Evolutionary conservation across 2,113 vertebrate genomes (phyloP), one percentile per base, ranked within the genome.

Genomic region (Lepisosteus osseus): DNA sequence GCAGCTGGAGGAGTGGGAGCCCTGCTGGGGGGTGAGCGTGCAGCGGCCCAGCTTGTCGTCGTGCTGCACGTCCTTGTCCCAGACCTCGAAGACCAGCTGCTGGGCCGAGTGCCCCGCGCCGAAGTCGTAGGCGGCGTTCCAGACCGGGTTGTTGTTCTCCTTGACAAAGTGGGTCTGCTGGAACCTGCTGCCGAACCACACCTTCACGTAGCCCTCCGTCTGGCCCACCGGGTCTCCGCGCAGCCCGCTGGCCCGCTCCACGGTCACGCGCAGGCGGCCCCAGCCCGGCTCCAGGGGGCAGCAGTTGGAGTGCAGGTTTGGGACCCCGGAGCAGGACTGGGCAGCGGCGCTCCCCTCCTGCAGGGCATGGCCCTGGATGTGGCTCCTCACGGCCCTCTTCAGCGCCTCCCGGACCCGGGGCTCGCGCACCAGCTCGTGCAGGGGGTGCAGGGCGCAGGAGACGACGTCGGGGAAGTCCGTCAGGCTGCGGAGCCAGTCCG

Each of bases 391-490:
- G 0, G 94, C 94, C 3, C 65, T 70, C 71, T 83, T 87, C 70
- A 96, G 83, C 2, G 89, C 79, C 61, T 89, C 84, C 7, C 82
- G 76, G 43, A 41, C 65, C 0, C 84, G 79, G 54, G 67, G 42
- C 0, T 44, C 65, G 0, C 74, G 47, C 44, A 96, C 68, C 3
- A 96, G 79, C 54, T 87, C 62, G 0, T 97, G 95, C 8, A 96
- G 85, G 0, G 95, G 77, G 0, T 87, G 81, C 67, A 96, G 84
- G 0, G 83, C 90, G 71, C 93, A 94, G 41, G 91, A 89, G 15
- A 95, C 55, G 4, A 94, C 73, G n/a, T 86, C 91, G 0, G 94
- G 94, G 3, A 77, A 68, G 15, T 56, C 72, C 1, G 79, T 67
- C 1, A 96, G 15, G 0, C 89, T 80, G 2, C 40, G 12, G 6